phyloP scores from a whole-genome alignment of 2,797 vertebrate species.

The Erpetoichthys calabaricus region DNA sequence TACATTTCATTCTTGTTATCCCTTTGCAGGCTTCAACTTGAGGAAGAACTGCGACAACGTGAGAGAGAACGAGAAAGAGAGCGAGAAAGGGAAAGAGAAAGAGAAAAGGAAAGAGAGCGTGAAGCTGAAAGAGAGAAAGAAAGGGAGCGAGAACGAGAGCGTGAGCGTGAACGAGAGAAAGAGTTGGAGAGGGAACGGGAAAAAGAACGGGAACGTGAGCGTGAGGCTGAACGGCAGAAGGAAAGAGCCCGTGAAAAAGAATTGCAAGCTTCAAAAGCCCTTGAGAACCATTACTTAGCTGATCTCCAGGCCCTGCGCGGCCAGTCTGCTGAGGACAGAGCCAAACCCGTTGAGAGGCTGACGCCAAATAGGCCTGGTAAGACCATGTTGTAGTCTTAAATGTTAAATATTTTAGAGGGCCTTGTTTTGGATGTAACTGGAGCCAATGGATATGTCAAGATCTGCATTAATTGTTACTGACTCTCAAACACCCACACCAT shows the following conservation, averaged over 20 bases:
- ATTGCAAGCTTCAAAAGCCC: constrained; percentile 70
- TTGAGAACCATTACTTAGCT: constrained; percentile 74
- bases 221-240: constrained; percentile 68
- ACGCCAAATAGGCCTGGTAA: constrained; percentile 73
- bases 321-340: constrained; percentile 62
- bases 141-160: constrained; percentile 32
- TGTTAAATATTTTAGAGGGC: too few relatives aligned
- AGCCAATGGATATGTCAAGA: too few relatives aligned
- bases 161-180: constrained; percentile 54
- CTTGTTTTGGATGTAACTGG: too few relatives aligned
- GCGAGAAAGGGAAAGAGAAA: constrained; percentile 44
- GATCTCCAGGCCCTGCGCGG: constrained; percentile 70
- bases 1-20: background rate
- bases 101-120: constrained; percentile 40
- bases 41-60: constrained; percentile 69
- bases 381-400: background rate
- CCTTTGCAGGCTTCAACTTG: constrained; percentile 74
- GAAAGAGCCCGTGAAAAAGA: constrained; percentile 82
- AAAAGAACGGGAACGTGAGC: constrained; percentile 41
- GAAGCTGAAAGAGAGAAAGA: constrained; percentile 42
- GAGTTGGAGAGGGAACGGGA: constrained; percentile 59
- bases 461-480: too few relatives aligned
- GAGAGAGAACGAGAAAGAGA: constrained; percentile 51
- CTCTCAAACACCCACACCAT: too few relatives aligned
- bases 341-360: constrained; percentile 69